Percentiles rank a stretch among this genome's conserved stretches.
Evolutionary conservation across 2,797 vertebrate species (phyloP).

Genomic region (Lateolabrax maculatus): DNA sequence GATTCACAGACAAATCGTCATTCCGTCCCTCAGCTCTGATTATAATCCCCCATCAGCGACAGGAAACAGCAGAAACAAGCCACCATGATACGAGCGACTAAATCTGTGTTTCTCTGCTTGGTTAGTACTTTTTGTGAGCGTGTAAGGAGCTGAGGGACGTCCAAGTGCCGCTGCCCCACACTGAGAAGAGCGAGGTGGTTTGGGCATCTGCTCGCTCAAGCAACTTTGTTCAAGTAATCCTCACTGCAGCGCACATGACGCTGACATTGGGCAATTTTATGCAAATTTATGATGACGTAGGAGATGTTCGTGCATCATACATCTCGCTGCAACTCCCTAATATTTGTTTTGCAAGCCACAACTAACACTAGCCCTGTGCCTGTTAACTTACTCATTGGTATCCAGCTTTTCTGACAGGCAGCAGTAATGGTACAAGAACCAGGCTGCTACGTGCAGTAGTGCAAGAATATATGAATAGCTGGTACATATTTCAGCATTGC

Average conservation of each 20-base stretch:
- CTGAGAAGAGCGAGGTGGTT: neutral
- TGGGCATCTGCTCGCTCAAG: neutral
- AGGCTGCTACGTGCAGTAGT: neutral
- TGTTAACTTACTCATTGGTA: conserved; percentile 1
- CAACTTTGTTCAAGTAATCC: neutral
- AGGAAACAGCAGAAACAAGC: neutral
- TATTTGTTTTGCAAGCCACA: neutral
- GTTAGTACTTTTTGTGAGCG: neutral
- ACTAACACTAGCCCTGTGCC: neutral
- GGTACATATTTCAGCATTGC: neutral
- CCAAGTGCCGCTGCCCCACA: neutral
- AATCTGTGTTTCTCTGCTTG: neutral
- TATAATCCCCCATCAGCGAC: neutral
- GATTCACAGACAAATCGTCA: neutral
- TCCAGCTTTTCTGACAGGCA: neutral
- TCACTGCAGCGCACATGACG: too few species aligned
- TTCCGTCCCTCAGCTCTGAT: neutral
- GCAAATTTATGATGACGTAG: neutral
- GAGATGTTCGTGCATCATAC: neutral
- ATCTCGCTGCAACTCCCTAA: neutral
- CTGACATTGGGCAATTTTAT: neutral
- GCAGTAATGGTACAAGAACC: neutral
- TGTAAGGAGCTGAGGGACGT: neutral
- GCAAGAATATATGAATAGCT: neutral
- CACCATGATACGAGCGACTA: neutral